These are phyloP conservation scores for Heliconius nattereri DNA, from an alignment of 1,140 invertebrate species.

Conservation along the genomic window DNA sequence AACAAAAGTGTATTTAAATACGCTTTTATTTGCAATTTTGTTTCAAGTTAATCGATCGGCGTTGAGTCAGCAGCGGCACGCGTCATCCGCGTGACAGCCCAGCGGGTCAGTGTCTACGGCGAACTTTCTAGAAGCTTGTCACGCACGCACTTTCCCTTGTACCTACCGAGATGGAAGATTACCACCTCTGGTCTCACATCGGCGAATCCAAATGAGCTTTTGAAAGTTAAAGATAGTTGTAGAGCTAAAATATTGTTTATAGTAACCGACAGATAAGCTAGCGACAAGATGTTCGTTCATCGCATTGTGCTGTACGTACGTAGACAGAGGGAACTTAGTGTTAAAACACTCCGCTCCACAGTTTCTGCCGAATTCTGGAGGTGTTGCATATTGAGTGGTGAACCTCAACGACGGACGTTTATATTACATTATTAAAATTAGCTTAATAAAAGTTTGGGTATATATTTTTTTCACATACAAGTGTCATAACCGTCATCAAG, in stretches of 20 bases:
- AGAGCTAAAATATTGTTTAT: not conserved
- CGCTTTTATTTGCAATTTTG: no score
- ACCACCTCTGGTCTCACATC: constrained; percentile 15
- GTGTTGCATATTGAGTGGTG: no score
- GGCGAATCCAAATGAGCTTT: constrained; percentile 11
- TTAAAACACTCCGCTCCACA: no score
- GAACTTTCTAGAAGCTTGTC: constrained; percentile 34
- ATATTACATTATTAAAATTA: no score
- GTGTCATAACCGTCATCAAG: not conserved
- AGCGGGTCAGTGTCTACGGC: constrained; percentile 48
- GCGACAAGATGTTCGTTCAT: no score
- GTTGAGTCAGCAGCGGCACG: constrained; percentile 36
- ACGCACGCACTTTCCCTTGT: constrained; percentile 28
- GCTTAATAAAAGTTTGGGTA: no score
- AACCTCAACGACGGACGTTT: no score
- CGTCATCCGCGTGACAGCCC: constrained; percentile 51
- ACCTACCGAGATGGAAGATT: constrained; percentile 18
- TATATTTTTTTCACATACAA: not conserved
- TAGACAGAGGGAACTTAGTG: no score
- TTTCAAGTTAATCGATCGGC: not conserved
- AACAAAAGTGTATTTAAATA: not conserved
- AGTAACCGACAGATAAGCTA: not conserved
- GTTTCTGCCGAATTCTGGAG: no score
- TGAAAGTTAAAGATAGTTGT: not conserved
- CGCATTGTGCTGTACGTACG: no score